Percentiles rank a stretch among this genome's conserved stretches.
phyloP scores from a whole-genome alignment of 64 coral and sea anemone genomes.

The Actinia tenebrosa region DNA sequence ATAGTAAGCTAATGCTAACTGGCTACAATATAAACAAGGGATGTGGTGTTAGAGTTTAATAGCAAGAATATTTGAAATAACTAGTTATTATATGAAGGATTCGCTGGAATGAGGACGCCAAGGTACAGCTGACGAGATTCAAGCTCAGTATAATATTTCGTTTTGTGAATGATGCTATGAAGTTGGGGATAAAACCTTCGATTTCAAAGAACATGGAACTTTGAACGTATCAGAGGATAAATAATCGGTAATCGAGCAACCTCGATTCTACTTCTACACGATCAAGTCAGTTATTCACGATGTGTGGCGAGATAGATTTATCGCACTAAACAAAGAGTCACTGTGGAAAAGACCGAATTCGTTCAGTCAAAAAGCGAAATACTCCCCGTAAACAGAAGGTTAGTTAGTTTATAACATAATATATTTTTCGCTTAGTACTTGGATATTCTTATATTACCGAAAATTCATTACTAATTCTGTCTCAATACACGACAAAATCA shows the following conservation, averaged over 20 bases:
- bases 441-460: neutral
- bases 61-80: neutral
- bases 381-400: neutral
- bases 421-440: neutral
- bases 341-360: neutral
- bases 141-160: neutral
- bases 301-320: neutral
- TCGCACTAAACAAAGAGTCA: neutral
- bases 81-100: neutral
- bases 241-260: neutral
- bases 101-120: neutral
- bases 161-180: neutral
- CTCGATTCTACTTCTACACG: neutral
- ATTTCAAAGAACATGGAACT: neutral
- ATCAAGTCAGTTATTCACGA: neutral
- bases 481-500: neutral
- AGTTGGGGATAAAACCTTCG: neutral
- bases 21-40: neutral
- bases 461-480: neutral
- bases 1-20: neutral
- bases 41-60: neutral
- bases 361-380: neutral
- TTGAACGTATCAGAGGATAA: neutral
- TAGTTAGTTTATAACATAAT: neutral
- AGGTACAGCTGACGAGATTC: neutral